A percentile compares a stretch with the other conserved stretches of the same genome.
These are phyloP conservation scores for Eledona agricola DNA, from an alignment of 2,888 invertebrate genomes.

Conservation along the genomic window DNA sequence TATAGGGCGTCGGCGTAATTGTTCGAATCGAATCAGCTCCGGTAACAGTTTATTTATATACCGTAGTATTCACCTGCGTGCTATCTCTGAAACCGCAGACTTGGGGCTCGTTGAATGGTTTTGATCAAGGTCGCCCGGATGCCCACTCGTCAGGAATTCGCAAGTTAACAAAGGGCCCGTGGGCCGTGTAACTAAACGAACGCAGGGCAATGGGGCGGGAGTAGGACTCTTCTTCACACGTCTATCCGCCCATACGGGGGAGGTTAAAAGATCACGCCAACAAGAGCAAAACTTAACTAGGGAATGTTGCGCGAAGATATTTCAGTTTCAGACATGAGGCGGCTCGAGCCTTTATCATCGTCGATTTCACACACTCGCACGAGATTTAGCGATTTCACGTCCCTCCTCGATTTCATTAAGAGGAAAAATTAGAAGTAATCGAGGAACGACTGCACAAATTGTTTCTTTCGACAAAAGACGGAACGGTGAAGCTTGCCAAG, in stretches of 20 bases:
- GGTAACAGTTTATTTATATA: conserved; percentile 20
- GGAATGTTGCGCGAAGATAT: conserved; percentile 9
- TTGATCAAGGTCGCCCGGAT: conserved; percentile 49
- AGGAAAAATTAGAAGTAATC: conserved; percentile 22
- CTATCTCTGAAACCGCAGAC: conserved; percentile 34
- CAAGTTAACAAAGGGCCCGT: conserved; percentile 49
- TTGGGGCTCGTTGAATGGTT: conserved; percentile 38
- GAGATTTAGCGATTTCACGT: conserved; percentile 24
- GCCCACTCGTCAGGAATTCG: conserved; percentile 48
- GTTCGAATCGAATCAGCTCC: conserved; percentile 7
- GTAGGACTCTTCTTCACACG: not conserved
- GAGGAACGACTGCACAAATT: conserved; percentile 21
- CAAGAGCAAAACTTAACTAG: conserved; percentile 15
- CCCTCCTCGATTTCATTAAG: conserved; percentile 16
- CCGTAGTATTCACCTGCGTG: conserved; percentile 28
- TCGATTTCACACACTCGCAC: conserved; percentile 24
- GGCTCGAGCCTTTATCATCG: conserved; percentile 19
- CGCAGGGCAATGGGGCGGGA: not conserved
- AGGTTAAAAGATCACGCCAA: conserved; percentile 19
- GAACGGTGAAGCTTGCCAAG: conserved; percentile 18
- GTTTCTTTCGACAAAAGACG: conserved; percentile 14
- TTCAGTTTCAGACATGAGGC: conserved; percentile 2
- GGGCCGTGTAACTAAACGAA: conserved; percentile 28
- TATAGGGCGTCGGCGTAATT: conserved; percentile 3
- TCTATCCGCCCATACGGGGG: not conserved